Evolutionary conservation across 2,888 invertebrate genomes (phyloP).

Genomic region (Neoaliturus tenellus): DNA sequence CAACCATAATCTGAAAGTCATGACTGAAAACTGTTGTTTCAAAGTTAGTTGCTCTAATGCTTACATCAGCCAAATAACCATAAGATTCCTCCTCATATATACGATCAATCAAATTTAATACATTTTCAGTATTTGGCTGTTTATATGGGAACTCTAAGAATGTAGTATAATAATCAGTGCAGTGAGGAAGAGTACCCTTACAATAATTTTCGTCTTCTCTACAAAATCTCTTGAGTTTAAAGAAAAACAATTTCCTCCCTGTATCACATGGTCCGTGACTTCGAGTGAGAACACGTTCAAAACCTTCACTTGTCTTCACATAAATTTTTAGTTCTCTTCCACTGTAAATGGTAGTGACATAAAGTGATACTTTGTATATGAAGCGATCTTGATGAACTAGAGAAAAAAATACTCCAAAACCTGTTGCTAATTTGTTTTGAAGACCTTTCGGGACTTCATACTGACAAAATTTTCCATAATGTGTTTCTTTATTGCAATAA

Average conservation of each 20-base stretch:
- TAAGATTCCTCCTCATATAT: neutral
- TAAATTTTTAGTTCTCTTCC: neutral
- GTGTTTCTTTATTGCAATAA: neutral
- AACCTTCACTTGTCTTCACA: neutral
- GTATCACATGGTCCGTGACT: neutral
- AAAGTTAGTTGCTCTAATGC: neutral
- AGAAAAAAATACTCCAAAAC: conserved; percentile 6
- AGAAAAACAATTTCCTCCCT: neutral
- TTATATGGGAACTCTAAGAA: neutral
- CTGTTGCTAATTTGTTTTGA: neutral
- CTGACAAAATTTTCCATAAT: neutral
- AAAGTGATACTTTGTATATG: neutral
- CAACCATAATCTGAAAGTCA: neutral
- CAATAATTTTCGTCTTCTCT: neutral
- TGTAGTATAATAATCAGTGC: neutral
- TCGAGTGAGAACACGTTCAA: neutral
- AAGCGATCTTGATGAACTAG: neutral
- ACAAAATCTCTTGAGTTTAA: neutral
- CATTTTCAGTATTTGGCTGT: neutral
- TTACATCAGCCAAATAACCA: neutral
- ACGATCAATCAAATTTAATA: neutral
- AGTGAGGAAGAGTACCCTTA: neutral
- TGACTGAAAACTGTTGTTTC: neutral
- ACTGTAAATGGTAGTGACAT: neutral
- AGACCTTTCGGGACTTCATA: neutral